Evolutionary conservation across 2,113 vertebrate species (phyloP).

Genomic region (Eubucco bourcierii): DNA sequence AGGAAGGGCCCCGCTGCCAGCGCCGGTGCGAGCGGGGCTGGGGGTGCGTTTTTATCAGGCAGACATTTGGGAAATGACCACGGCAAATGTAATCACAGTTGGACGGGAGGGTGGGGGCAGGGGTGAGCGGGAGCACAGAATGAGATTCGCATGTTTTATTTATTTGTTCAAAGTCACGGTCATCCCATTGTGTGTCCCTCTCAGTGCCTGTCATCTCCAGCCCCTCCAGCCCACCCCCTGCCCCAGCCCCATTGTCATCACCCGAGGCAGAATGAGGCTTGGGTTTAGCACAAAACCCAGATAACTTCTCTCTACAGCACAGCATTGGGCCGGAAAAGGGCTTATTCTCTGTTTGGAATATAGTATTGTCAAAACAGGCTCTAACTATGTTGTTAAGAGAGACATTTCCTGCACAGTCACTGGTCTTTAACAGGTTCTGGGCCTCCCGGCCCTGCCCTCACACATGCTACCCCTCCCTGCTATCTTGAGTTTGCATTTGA

Average conservation of each 20-base stretch:
- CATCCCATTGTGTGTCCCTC: conserved; percentile 77
- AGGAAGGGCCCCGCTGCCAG: conserved; percentile 71
- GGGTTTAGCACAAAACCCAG: conserved; percentile 30
- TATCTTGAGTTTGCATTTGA: neutral
- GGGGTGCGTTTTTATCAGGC: conserved; percentile 57
- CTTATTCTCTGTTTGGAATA: neutral
- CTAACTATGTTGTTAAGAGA: neutral
- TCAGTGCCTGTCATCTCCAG: conserved; percentile 61
- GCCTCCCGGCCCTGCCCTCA: neutral
- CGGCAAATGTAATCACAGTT: conserved; percentile 77
- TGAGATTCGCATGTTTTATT: conserved; percentile 81
- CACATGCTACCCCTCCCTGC: neutral
- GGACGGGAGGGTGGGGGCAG: conserved; percentile 26
- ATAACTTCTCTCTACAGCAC: conserved; percentile 18
- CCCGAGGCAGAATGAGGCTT: conserved; percentile 46
- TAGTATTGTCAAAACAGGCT: neutral
- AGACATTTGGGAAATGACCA: conserved; percentile 81
- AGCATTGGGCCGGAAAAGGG: neutral
- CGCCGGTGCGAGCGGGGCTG: conserved; percentile 46
- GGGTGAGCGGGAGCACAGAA: conserved; percentile 44
- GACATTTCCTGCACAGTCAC: neutral
- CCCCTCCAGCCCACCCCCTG: conserved; percentile 65
- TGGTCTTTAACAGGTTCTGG: neutral
- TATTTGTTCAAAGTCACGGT: conserved; percentile 80
- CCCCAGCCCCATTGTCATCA: conserved; percentile 70